A percentile compares a stretch with the other conserved stretches of the same genome.
phyloP scores from a whole-genome alignment of 2,888 invertebrate species.

The Xestia c-nigrum region DNA sequence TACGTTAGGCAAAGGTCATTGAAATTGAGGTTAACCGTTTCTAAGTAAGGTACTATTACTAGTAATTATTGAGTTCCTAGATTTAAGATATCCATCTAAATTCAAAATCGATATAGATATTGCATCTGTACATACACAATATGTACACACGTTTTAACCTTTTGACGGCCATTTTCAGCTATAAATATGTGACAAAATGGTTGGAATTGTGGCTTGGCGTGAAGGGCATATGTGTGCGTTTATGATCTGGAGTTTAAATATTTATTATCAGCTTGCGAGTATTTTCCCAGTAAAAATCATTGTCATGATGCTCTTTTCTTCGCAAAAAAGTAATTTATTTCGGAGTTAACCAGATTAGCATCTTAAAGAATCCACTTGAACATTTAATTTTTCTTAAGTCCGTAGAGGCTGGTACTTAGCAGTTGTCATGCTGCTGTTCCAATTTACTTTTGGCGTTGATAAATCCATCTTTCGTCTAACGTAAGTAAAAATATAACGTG shows the following conservation, averaged over 20 bases:
- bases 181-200: too few species aligned
- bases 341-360: constrained; percentile 8
- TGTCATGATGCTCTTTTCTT: not conserved
- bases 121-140: not conserved
- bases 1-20: not conserved
- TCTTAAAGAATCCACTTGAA: constrained; percentile 14
- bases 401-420: not conserved
- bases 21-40: constrained; percentile 1
- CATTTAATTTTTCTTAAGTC: constrained; percentile 11
- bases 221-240: too few species aligned
- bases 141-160: too few species aligned
- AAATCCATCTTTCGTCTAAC: not conserved
- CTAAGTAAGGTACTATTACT: not conserved
- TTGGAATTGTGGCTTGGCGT: too few species aligned
- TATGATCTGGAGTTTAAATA: too few species aligned
- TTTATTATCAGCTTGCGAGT: not conserved
- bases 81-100: constrained; percentile 3
- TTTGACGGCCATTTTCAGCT: too few species aligned
- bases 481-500: not conserved
- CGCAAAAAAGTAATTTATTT: not conserved
- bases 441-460: not conserved
- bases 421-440: not conserved
- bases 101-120: constrained; percentile 6
- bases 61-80: constrained; percentile 12
- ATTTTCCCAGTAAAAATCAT: not conserved